Base-by-base conservation (phyloP, 1,140 invertebrate genomes). In the Zaprionus tsacasi region DNA sequence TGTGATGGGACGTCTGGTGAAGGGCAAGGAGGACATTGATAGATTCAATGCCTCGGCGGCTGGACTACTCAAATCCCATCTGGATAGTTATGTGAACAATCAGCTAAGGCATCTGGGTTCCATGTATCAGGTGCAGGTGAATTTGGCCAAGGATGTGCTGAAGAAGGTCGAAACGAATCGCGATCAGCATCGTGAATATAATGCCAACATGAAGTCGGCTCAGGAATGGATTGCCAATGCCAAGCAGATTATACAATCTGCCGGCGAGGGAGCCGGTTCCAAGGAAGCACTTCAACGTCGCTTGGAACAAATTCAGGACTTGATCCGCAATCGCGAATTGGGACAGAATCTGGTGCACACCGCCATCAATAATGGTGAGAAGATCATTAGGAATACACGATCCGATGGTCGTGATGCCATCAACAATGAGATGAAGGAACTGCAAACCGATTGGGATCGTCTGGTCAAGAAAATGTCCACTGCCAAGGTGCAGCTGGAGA, bases 361-460 rank as follows among this genome's bases (percentile, higher is more conserved):
- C 0, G 97, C 98, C 12, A 95, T 99, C 0, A 98, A 97, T 79
- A 97, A 96, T 91, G 98, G 98, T 15, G 98, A 99, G 92, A 99
- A 99, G 93, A 97, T 97, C 2, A 93, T 97, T 15, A 93, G 97
- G 54, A 98, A 97, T 76, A 98, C 97, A 1, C 95, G 97, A 67
- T 97, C 97, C 7, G 97, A 98, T 91, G 98, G 98, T 0, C 94
- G 96, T 63, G 98, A 99, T 91, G 95, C 95, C 69, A 98, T 99
- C 60, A 97, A 97, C 77, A 95, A 94, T 35, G 96, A 98, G 93
- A 94, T 99, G 68, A 98, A 98, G 93, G 96, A 98, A 81, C 93
- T 99, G 43, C 98, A 99, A 93, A 96, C 95, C 58, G 97, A 98
- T 79, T 99, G 98, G 97, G 98, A 99, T 91, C 94, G 96, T 58